Conservation (phyloP, 2,888 invertebrate genomes). For the Ametastegia equiseti region DNA sequence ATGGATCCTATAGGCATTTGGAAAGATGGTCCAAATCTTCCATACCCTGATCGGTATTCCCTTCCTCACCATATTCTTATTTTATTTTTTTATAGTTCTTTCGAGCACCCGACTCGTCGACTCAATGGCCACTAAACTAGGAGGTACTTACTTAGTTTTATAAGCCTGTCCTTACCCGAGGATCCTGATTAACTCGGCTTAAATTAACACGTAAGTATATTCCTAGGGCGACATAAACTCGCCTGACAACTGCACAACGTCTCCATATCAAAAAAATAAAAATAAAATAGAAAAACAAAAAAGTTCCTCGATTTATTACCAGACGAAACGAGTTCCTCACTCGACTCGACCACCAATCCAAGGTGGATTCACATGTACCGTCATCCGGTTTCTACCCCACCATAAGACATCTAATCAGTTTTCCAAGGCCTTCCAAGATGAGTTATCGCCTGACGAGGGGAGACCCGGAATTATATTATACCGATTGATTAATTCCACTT, state of each 20-base stretch:
- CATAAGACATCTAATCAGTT: not conserved
- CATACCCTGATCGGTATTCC: not conserved
- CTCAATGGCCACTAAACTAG: not conserved
- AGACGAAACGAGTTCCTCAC: not conserved
- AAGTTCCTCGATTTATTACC: not conserved
- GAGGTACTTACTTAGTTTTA: conserved; percentile 18
- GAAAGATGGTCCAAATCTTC: not conserved
- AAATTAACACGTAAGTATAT: conserved; percentile 29
- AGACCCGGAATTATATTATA: too few relatives aligned
- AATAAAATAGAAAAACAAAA: not conserved
- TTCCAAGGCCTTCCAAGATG: not conserved
- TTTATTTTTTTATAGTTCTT: not conserved
- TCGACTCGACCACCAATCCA: not conserved
- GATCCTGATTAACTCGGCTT: not conserved
- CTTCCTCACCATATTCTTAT: not conserved
- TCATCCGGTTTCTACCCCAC: not conserved
- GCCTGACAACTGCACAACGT: not conserved
- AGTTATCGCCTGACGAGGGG: too few relatives aligned
- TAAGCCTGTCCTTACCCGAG: conserved; percentile 15
- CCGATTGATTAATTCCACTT: too few relatives aligned
- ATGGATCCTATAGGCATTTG: not conserved
- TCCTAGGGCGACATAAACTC: not conserved
- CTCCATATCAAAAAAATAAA: not conserved
- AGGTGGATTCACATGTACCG: not conserved
- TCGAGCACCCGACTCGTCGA: not conserved